Base-by-base conservation (phyloP, 2,797 vertebrate genomes). In the Micrastur ruficollis region DNA sequence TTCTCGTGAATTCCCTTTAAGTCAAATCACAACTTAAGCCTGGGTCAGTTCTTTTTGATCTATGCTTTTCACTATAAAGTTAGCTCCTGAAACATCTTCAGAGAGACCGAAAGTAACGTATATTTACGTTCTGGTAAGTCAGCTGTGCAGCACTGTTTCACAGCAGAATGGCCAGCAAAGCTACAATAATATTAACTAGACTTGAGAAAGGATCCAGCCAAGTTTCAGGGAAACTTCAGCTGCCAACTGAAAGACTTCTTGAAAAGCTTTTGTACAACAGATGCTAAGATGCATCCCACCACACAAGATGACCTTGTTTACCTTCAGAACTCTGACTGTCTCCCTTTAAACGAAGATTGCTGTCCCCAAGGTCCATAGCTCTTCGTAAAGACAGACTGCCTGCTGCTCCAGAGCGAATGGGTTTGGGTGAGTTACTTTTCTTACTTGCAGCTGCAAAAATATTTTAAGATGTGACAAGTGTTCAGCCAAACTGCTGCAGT, bases 371-470 rank as follows among this genome's bases (percentile, higher is more conserved):
- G 81, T 99, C 99, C 75, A 98, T 96, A 74, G 98, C 98, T 97
- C 98, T 98, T 59, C 98, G 98, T 47, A 98, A 94, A 46, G 99
- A 99, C 36, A 99, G 83, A 19, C 98, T 98, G 26, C 98, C 97
- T 3, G 98, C 97, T 20, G 97, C 86, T 91, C 98, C 98, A 3
- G 98, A 96, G 67, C 99, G 98, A 14, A 97, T 89, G 76, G 98
- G 97, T 72, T 99, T 99, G 1, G 98, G 98, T 5, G 99, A 99
- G 86, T 97, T 93, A 59, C 97, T 98, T 72, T 99, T 99, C 98
- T 99, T 99, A 91, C 96, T 98, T 58, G 95, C 91, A 98, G 98
- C 98, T 99, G 92, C 78, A 93, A 96, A 93, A 68, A 63, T 5
- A 58, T 16, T 71, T 8, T 3, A 71, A 89, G 26, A 58, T 49